A percentile compares a stretch with the other conserved stretches of the same genome.
Evolutionary conservation across 2,888 invertebrate species (phyloP).

Genomic region (Blera fallax): DNA sequence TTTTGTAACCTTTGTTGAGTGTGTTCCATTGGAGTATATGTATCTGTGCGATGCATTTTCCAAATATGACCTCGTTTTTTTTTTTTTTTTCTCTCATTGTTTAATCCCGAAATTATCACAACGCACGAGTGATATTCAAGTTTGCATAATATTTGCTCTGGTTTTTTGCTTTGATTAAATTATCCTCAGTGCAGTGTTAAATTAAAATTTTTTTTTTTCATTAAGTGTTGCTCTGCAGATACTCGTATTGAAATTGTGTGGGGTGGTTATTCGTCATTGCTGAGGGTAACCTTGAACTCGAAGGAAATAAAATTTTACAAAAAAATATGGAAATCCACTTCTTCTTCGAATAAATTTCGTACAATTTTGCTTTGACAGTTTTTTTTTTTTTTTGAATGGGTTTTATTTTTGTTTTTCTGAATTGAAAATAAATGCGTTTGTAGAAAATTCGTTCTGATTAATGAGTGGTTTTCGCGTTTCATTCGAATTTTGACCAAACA

Average conservation of each 20-base stretch:
- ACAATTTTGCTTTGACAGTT: not conserved
- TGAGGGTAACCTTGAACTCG: not conserved
- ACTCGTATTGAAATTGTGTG: not conserved
- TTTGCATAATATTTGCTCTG: constrained; percentile 24
- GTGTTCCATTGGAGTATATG: not conserved
- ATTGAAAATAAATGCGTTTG: not conserved
- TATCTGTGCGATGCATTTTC: constrained; percentile 13
- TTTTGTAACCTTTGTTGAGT: not conserved
- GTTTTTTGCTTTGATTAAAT: not conserved
- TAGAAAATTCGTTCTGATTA: not conserved
- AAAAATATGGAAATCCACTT: not conserved
- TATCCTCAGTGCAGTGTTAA: constrained; percentile 8
- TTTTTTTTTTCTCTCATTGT: too few species aligned
- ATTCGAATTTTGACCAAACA: too few species aligned
- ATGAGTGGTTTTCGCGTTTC: too few species aligned
- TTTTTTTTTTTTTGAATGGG: not conserved
- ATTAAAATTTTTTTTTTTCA: not conserved
- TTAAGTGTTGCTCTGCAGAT: not conserved
- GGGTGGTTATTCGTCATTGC: not conserved
- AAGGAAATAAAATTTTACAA: not conserved
- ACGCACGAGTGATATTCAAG: not conserved
- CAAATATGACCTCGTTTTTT: constrained; percentile 32
- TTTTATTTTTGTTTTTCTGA: not conserved
- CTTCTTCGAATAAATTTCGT: not conserved
- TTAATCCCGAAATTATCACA: constrained; percentile 7